Percentiles rank a stretch among this genome's conserved stretches.
Conservation (phyloP, 2,797 vertebrate species). For the Sternotherus odoratus region DNA sequence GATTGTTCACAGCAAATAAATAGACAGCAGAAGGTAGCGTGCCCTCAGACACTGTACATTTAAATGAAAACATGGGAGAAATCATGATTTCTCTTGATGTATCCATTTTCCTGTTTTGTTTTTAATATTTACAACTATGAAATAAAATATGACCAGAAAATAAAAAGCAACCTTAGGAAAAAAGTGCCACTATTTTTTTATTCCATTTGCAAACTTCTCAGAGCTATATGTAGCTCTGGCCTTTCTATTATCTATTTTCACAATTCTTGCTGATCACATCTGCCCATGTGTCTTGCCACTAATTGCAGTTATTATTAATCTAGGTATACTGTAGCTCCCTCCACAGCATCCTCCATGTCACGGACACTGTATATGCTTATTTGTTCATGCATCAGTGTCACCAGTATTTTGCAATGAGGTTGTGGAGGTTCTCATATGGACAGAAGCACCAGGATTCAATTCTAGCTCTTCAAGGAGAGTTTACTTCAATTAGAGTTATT, state of each 20-base stretch:
- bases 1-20: constrained; percentile 54
- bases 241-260: not conserved
- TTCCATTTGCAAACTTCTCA: not conserved
- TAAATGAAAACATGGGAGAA: constrained; percentile 23
- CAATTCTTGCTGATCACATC: not conserved
- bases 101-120: not conserved
- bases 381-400: not conserved
- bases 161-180: not conserved
- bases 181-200: not conserved
- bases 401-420: not conserved
- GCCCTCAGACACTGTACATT: constrained; percentile 19
- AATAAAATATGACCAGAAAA: constrained; percentile 7
- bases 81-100: not conserved
- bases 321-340: not conserved
- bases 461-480: not conserved
- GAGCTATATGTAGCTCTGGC: not conserved
- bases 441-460: not conserved
- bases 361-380: rapidly evolving
- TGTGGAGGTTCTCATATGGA: not conserved
- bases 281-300: not conserved
- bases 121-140: constrained; percentile 7
- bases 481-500: not conserved
- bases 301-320: not conserved
- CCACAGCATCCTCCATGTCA: not conserved
- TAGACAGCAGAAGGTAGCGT: constrained; percentile 23